Percentiles rank a stretch among this genome's conserved stretches.
These are phyloP conservation scores for Limnothrissa miodon DNA, from an alignment of 2,113 vertebrate species.

Conservation along the genomic window DNA sequence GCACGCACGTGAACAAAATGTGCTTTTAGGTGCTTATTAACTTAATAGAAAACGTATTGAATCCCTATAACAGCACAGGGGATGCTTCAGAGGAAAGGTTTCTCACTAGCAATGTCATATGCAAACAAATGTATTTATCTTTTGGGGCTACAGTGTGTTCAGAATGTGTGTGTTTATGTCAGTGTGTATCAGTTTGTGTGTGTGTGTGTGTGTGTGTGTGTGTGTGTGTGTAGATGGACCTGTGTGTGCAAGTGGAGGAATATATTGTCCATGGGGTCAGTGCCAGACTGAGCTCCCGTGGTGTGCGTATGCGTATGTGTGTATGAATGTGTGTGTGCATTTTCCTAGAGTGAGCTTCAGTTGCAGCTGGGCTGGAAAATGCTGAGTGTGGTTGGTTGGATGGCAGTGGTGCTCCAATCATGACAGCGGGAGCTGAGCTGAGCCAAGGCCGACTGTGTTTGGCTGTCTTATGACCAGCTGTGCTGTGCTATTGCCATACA, in stretches of 20 bases:
- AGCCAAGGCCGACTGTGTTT: neutral
- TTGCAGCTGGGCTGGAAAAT: neutral
- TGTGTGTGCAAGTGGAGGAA: neutral
- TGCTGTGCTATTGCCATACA: neutral
- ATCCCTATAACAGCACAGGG: neutral
- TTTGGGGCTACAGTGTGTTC: conserved; percentile 29
- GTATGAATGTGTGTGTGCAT: neutral
- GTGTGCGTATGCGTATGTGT: neutral
- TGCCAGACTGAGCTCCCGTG: neutral
- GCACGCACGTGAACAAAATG: neutral
- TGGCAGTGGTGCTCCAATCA: neutral
- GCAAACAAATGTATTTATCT: conserved; percentile 32
- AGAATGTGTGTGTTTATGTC: conserved; percentile 17
- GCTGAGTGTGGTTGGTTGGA: conserved; percentile 6
- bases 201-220: neutral
- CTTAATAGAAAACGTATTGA: neutral
- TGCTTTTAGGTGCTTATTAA: neutral
- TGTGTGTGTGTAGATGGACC: neutral
- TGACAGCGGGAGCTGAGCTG: neutral
- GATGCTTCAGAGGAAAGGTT: neutral
- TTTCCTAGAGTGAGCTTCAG: neutral
- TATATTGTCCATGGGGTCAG: neutral
- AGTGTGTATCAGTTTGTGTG: no score
- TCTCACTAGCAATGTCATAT: neutral
- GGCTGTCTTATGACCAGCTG: neutral